phyloP scores from a whole-genome alignment of 2,888 invertebrate genomes.

The Pyrocoelia pectoralis region DNA sequence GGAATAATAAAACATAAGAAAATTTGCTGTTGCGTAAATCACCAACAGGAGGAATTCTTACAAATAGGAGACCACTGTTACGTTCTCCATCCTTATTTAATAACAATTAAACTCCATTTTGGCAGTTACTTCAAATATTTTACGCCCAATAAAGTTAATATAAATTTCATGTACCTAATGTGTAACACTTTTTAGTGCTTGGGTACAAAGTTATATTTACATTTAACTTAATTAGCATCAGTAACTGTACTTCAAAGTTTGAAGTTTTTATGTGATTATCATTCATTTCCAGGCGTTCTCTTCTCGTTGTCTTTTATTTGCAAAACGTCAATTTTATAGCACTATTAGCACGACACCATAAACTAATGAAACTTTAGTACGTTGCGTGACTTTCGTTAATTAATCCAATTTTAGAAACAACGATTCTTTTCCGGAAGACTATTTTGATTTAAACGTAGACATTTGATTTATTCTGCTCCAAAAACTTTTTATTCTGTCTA shows the following conservation, averaged over 20 bases:
- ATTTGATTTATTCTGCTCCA: no score
- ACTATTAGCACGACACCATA: conserved; percentile 7
- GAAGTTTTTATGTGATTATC: conserved; percentile 9
- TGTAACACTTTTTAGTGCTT: neutral
- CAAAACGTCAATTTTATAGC: neutral
- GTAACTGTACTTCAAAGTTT: neutral
- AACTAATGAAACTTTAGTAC: conserved; percentile 9
- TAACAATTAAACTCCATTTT: no score
- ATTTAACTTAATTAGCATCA: conserved; percentile 7
- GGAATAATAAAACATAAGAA: no score
- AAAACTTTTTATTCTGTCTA: no score
- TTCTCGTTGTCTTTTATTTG: conserved; percentile 6
- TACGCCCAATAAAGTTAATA: neutral
- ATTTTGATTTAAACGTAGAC: no score
- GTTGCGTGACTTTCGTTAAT: conserved; percentile 6
- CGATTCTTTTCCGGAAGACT: neutral
- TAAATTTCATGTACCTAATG: neutral
- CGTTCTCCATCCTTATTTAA: no score
- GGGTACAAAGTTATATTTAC: neutral
- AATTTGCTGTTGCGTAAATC: no score
- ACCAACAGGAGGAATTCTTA: no score
- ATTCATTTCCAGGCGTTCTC: conserved; percentile 12
- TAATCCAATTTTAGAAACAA: conserved; percentile 3
- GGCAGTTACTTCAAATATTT: neutral
- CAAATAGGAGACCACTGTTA: no score